Conservation (phyloP, 2,888 invertebrate species). For the Nomada fabriciana region DNA sequence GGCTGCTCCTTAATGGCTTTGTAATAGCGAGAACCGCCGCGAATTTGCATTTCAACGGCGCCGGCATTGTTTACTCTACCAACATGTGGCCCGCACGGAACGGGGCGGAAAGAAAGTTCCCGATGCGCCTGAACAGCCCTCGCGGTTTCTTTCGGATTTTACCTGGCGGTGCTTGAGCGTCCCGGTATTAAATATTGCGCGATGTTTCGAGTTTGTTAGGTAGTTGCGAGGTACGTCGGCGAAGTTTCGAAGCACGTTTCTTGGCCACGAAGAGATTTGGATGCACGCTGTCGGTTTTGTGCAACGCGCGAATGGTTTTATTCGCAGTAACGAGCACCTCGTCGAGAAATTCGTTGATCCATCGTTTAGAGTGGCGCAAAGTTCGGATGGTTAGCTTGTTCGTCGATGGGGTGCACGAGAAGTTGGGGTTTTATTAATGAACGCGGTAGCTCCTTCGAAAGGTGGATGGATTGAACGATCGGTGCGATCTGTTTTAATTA, state of each 20-base stretch:
- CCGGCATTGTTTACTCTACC: constrained; percentile 33
- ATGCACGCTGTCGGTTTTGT: background rate
- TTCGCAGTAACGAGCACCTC: background rate
- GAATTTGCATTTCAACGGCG: constrained; percentile 48
- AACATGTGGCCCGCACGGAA: background rate
- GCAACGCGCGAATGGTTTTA: background rate
- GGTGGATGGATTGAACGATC: background rate
- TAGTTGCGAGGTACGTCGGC: background rate
- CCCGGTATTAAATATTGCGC: background rate
- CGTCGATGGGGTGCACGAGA: background rate
- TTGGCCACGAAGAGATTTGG: too few species aligned
- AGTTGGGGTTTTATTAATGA: background rate
- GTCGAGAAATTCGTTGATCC: constrained; percentile 1
- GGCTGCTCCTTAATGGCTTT: constrained; percentile 44
- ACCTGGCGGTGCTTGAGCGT: background rate
- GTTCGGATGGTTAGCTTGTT: background rate
- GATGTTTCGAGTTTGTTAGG: background rate
- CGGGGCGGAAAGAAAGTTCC: background rate
- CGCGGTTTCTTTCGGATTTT: background rate
- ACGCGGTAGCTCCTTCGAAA: background rate
- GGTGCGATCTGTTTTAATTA: constrained; percentile 1
- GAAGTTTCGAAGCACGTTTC: too few species aligned
- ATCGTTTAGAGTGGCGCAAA: background rate
- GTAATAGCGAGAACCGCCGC: constrained; percentile 45
- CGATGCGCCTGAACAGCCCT: background rate